These are phyloP conservation scores for Channa argus DNA, from an alignment of 2,113 vertebrate genomes.

Conservation along the genomic window DNA sequence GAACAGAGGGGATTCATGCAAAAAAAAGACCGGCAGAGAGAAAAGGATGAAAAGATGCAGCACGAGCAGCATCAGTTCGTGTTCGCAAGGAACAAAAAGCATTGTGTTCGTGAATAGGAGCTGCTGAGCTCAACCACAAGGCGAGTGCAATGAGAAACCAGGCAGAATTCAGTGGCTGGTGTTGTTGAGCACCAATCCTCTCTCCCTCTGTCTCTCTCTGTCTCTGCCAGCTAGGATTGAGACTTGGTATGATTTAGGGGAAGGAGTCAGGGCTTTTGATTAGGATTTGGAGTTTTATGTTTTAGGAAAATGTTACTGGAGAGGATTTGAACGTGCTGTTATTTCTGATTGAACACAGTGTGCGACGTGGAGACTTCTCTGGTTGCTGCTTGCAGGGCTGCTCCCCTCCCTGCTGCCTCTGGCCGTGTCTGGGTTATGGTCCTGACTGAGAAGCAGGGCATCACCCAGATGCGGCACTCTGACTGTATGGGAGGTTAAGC, in stretches of 20 bases:
- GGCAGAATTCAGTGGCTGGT: conserved; percentile 66
- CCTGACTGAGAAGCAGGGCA: conserved; percentile 74
- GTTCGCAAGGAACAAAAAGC: conserved; percentile 71
- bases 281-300: conserved; percentile 69
- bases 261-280: conserved; percentile 47
- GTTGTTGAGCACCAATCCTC: conserved; percentile 65
- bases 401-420: conserved; percentile 64
- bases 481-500: conserved; percentile 74
- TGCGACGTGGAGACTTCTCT: conserved; percentile 71
- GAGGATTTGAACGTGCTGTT: conserved; percentile 73
- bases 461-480: conserved; percentile 72
- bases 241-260: conserved; percentile 63
- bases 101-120: conserved; percentile 76
- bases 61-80: conserved; percentile 72
- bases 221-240: conserved; percentile 64
- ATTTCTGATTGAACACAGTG: conserved; percentile 72
- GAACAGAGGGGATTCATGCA: conserved; percentile 53
- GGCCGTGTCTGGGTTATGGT: conserved; percentile 75
- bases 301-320: conserved; percentile 60
- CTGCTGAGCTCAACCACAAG: conserved; percentile 73
- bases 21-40: conserved; percentile 23
- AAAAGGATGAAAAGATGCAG: conserved; percentile 60
- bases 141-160: conserved; percentile 74
- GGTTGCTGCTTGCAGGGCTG: conserved; percentile 56
- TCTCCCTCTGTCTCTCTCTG: conserved; percentile 35